Percentiles rank a stretch among this genome's conserved stretches.
Evolutionary conservation across 2,797 vertebrate genomes (phyloP).

Genomic region (Sitta carolinensis): DNA sequence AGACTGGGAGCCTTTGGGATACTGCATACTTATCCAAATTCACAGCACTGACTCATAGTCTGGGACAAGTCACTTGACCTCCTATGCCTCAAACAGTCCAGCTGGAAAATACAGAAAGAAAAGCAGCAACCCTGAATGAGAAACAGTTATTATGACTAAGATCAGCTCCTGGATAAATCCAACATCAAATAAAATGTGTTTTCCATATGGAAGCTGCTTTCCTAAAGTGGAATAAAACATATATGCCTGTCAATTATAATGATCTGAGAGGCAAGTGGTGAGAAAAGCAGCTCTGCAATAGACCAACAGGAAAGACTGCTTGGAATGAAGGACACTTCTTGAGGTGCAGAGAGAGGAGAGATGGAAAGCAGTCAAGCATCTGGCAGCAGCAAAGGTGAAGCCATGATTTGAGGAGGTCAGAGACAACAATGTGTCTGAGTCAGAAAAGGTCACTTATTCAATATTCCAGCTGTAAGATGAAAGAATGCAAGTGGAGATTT

Average conservation of each 20-base stretch:
- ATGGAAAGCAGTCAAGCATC: constrained; percentile 23
- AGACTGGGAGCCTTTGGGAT: neutral
- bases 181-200: constrained; percentile 56
- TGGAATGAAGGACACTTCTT: constrained; percentile 19
- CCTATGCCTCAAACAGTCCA: constrained; percentile 40
- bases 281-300: constrained; percentile 20
- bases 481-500: constrained; percentile 40
- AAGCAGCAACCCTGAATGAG: constrained; percentile 27
- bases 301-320: constrained; percentile 1
- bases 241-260: constrained; percentile 46
- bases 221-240: constrained; percentile 34
- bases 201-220: constrained; percentile 59
- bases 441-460: constrained; percentile 53
- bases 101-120: constrained; percentile 54
- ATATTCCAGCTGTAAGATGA: constrained; percentile 55
- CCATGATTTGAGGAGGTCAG: constrained; percentile 44
- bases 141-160: constrained; percentile 45
- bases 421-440: constrained; percentile 35
- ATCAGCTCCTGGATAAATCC: constrained; percentile 49
- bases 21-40: constrained; percentile 27
- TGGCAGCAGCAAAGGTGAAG: constrained; percentile 54
- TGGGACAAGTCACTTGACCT: constrained; percentile 57
- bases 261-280: constrained; percentile 15
- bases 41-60: constrained; percentile 50
- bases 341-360: constrained; percentile 5